Evolutionary conservation across 2,888 invertebrate genomes (phyloP).

Genomic region (Pyrochroa serraticornis): DNA sequence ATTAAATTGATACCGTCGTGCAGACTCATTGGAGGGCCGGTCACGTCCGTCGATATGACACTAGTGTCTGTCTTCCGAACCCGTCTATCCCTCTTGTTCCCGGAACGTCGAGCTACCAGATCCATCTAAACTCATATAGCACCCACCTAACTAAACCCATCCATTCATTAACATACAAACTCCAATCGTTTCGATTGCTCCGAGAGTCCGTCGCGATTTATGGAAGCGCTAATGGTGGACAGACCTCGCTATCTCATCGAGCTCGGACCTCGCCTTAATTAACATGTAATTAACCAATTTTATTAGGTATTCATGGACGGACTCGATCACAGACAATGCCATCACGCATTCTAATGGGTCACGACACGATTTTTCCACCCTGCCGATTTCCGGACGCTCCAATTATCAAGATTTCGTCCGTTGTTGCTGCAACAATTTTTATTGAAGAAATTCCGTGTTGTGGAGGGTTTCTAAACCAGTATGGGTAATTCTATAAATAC

Average conservation of each 20-base stretch:
- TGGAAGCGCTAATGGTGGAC: conserved; percentile 43
- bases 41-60: conserved; percentile 26
- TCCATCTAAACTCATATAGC: conserved; percentile 44
- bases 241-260: conserved; percentile 38
- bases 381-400: neutral
- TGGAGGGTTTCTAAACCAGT: neutral
- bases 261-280: conserved; percentile 45
- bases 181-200: conserved; percentile 44
- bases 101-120: conserved; percentile 16
- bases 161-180: conserved; percentile 50
- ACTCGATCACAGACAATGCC: conserved; percentile 6
- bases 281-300: conserved; percentile 51
- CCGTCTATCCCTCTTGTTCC: conserved; percentile 5
- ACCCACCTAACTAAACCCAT: conserved; percentile 28
- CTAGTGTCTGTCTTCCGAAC: conserved; percentile 15
- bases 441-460: no score
- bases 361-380: neutral
- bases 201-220: conserved; percentile 39
- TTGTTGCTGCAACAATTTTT: neutral
- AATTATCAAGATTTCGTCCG: neutral
- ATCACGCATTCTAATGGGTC: neutral
- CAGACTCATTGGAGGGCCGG: neutral
- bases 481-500: no score
- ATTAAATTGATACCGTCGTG: conserved; percentile 19
- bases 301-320: conserved; percentile 36